phyloP scores from a whole-genome alignment of 2,113 vertebrate genomes.

The Vidua macroura region DNA sequence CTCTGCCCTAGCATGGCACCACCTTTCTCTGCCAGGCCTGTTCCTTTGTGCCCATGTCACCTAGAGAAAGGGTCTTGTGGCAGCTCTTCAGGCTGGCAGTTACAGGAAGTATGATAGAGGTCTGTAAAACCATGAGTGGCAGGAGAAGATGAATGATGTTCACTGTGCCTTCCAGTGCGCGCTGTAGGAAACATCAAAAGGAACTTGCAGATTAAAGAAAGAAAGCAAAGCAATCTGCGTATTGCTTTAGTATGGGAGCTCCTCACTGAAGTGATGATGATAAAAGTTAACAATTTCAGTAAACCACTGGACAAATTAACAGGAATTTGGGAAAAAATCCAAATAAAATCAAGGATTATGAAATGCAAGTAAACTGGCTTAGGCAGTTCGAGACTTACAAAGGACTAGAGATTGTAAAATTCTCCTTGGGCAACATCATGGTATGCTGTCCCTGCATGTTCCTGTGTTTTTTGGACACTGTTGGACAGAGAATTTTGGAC shows the following conservation, averaged over 20 bases:
- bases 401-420: not conserved
- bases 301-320: not conserved
- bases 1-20: accelerated
- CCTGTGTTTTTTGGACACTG: not conserved
- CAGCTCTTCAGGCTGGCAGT: not conserved
- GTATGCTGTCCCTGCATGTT: not conserved
- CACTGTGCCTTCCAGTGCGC: not conserved
- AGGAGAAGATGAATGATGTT: not conserved
- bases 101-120: not conserved
- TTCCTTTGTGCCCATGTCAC: not conserved
- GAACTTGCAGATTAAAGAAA: not conserved
- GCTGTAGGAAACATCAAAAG: not conserved
- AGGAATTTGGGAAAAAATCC: not conserved
- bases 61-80: not conserved
- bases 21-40: not conserved
- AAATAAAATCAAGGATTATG: not conserved
- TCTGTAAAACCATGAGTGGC: not conserved
- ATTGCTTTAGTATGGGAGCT: not conserved
- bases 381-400: not conserved
- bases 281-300: not conserved
- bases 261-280: not conserved
- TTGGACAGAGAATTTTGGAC: not conserved
- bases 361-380: not conserved
- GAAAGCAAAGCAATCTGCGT: not conserved
- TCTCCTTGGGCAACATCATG: not conserved